Base-by-base conservation (phyloP, 2,888 invertebrate genomes). In the Esperia sulphurella region DNA sequence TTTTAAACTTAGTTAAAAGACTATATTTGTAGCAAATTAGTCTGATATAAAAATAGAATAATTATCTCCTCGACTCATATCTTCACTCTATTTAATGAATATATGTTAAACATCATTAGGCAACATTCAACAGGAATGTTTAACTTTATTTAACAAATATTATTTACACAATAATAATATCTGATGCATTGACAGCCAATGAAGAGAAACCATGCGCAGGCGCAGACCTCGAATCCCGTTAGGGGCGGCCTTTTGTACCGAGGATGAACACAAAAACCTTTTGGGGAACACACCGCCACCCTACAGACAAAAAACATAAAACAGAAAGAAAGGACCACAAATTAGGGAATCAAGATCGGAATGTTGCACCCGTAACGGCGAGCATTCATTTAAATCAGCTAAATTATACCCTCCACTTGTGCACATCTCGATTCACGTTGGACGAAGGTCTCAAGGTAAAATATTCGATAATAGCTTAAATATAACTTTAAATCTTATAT, bases 281-380 rank as follows among this genome's bases (percentile, higher is more conserved):
- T 52, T 73, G 75, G 70, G 71, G 66, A 72, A 65, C 63, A 66
- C 64, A 74, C 83, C 81, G 82, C 80, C 79, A 80, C 79, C 83
- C 79, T 68, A 48, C 49, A 58, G 53, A 73, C 83, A 87, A 87
- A 87, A 86, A 86, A 83, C 71, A 72, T 75, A 80, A 79, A 85
- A 81, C 79, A 83, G 79, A 83, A 74, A 76, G 75, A 76, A 83
- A 86, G 79, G 79, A 77, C 77, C 78, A 80, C 81, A 85, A 88
- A 88, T 88, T 85, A 85, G 78, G 69, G 79, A 77, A 76, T 71
- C 63, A 69, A 58, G 72, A 69, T 75, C 55, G 86, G 86, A 86
- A 87, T 88, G 84, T 79, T 84, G 82, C 83, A 83, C 79, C 83
- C 86, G 83, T 78, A 74, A 78, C 74, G 70, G 60, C 65, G 67